These are phyloP conservation scores for Lepidonotus clava DNA, from an alignment of 2,888 invertebrate genomes.

Conservation along the genomic window DNA sequence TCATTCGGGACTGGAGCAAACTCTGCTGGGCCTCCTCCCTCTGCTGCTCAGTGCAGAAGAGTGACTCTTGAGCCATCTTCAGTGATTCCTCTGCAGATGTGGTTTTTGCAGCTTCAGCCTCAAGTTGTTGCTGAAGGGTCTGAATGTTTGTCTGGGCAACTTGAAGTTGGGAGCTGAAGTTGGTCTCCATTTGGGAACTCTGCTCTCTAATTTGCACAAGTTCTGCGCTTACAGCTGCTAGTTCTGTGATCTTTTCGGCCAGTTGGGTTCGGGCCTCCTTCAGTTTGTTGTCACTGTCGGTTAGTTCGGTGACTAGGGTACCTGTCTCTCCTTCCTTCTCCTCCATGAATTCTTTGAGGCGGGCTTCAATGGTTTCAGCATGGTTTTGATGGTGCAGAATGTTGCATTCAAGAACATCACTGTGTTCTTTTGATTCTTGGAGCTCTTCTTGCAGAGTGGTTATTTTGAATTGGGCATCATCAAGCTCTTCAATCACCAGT, in stretches of 20 bases:
- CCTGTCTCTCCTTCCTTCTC: slow-evolving; percentile 24
- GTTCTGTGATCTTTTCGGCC: background rate
- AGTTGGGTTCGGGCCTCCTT: background rate
- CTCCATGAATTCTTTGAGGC: slow-evolving; percentile 34
- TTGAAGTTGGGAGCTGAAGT: background rate
- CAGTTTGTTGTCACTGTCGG: background rate
- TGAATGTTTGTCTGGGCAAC: no score
- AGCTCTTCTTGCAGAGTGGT: slow-evolving; percentile 21
- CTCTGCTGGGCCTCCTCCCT: background rate
- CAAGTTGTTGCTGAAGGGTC: background rate
- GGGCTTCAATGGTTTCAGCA: slow-evolving; percentile 9
- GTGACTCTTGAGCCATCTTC: background rate
- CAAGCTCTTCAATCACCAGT: background rate
- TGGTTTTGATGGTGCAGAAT: background rate
- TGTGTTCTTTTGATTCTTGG: background rate
- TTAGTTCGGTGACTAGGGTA: background rate
- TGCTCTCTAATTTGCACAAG: background rate
- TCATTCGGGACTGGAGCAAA: slow-evolving; percentile 6
- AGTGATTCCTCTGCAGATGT: background rate
- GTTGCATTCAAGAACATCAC: background rate
- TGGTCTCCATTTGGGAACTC: background rate
- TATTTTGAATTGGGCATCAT: background rate
- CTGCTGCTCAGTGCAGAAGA: slow-evolving; percentile 22
- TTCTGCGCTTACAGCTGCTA: background rate
- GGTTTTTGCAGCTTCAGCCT: background rate